Percentiles rank a stretch among this genome's conserved stretches.
phyloP scores from a whole-genome alignment of 1,140 invertebrate genomes.

The Palaemon carinicauda region DNA sequence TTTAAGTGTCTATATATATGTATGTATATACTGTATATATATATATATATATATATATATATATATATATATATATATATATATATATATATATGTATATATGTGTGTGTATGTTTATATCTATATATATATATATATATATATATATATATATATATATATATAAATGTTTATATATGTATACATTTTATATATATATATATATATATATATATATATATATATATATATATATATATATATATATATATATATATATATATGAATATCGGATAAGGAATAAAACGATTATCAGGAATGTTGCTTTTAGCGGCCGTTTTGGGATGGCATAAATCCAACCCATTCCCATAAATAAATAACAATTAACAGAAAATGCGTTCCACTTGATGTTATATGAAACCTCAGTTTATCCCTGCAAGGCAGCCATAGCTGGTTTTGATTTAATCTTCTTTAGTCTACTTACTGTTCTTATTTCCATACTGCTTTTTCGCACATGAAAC shows the following conservation, averaged over 20 bases:
- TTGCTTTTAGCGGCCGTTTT: too few relatives aligned
- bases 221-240: not conserved
- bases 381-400: not conserved
- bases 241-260: not conserved
- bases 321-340: too few relatives aligned
- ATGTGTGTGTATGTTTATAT: slow-evolving; percentile 2
- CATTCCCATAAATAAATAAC: not conserved
- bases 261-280: not conserved
- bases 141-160: slow-evolving; percentile 4
- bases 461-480: too few relatives aligned
- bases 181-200: too few relatives aligned
- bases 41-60: slow-evolving; percentile 9
- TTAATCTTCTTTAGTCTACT: too few relatives aligned
- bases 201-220: not conserved
- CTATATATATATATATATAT: slow-evolving; percentile 4
- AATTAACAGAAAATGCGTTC: not conserved
- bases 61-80: not conserved
- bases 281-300: too few relatives aligned
- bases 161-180: not conserved
- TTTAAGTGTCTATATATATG: not conserved
- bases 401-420: not conserved
- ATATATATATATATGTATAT: not conserved
- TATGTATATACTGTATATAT: slow-evolving; percentile 3
- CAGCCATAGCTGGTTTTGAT: too few relatives aligned
- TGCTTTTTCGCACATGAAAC: too few relatives aligned